Conservation (phyloP, 2,888 invertebrate genomes). For the Galeopsomyia nigrocyanea region DNA sequence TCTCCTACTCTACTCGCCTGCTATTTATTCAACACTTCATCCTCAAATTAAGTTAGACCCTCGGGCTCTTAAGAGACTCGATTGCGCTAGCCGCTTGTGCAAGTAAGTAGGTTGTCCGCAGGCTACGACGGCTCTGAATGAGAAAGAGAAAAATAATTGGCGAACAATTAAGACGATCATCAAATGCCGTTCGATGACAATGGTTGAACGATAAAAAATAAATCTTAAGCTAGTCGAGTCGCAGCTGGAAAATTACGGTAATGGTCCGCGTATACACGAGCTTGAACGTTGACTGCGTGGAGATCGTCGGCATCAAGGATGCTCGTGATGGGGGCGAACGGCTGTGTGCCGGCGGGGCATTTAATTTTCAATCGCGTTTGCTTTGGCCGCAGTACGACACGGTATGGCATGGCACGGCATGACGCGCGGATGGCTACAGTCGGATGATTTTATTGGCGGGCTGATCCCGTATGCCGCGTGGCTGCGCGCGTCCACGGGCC, state of each 20-base stretch:
- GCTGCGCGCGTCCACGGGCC: slow-evolving; percentile 52
- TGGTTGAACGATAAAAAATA: too few relatives aligned
- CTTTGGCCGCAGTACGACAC: slow-evolving; percentile 20
- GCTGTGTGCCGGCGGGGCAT: slow-evolving; percentile 16
- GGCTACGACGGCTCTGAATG: neutral
- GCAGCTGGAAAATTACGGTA: too few relatives aligned
- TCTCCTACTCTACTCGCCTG: neutral
- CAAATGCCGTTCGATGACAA: too few relatives aligned
- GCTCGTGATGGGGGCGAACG: too few relatives aligned
- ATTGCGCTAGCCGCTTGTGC: slow-evolving; percentile 37
- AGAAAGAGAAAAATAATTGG: neutral
- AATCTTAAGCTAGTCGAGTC: too few relatives aligned
- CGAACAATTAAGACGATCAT: too few relatives aligned
- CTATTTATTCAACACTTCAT: slow-evolving; percentile 44
- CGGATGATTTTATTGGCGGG: slow-evolving; percentile 61
- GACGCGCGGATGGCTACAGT: too few relatives aligned
- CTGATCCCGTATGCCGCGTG: slow-evolving; percentile 63
- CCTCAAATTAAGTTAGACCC: slow-evolving; percentile 37
- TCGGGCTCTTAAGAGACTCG: slow-evolving; percentile 27
- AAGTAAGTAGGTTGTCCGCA: slow-evolving; percentile 15
- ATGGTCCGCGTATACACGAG: too few relatives aligned
- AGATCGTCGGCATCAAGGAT: too few relatives aligned
- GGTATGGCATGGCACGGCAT: slow-evolving; percentile 54
- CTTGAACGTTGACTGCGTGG: too few relatives aligned
- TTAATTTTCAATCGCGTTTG: slow-evolving; percentile 53